Base-by-base conservation (phyloP, 2,888 invertebrate species). In the Schrankia costaestrigalis region DNA sequence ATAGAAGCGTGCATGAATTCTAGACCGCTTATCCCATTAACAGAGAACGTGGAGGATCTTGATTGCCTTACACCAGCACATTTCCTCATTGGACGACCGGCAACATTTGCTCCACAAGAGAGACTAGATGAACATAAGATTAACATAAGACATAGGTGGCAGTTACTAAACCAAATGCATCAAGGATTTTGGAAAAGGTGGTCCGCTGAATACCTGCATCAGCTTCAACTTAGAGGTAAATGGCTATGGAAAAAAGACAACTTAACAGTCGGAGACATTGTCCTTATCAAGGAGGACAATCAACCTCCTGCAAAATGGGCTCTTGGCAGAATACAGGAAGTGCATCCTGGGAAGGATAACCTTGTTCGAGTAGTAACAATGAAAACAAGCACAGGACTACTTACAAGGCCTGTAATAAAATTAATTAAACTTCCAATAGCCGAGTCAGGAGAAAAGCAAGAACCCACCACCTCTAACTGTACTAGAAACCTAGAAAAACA, bases 1-100 rank as follows among this genome's bases (percentile, higher is more conserved):
- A n/a, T 25, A 10, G 25, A 13, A n/a, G 25, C 13, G 7, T 25
- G 25, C 14, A n/a, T 25, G 3, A 25, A 25, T 13, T 25, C 25
- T 3, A 12, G 25, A 4, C 13, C 25, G 9, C 11, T 25, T 11
- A 13, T 7, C n/a, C 25, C 12, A n/a, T 21, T 21, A 21, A 25
- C n/a, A 13, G 25, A 25, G 6, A 9, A 25, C 9, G n/a, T 14
- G 6, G 3, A 7, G 9, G 25, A 25, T 9, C 10, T 21, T 9
- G 14, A 12, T 2, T 12, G 1, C n/a, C 13, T 25, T n/a, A 25
- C 25, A 7, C 25, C 25, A 3, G 12, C 13, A n/a, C 25, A 25
- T 2, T 25, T 25, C 14, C 7, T 24, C n/a, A n/a, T n/a, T n/a
- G n/a, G n/a, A n/a, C n/a, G n/a, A n/a, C n/a, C n/a, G n/a, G n/a